Evolutionary conservation across 2,797 vertebrate species (phyloP).

Genomic region (Moxostoma hubbsi): DNA sequence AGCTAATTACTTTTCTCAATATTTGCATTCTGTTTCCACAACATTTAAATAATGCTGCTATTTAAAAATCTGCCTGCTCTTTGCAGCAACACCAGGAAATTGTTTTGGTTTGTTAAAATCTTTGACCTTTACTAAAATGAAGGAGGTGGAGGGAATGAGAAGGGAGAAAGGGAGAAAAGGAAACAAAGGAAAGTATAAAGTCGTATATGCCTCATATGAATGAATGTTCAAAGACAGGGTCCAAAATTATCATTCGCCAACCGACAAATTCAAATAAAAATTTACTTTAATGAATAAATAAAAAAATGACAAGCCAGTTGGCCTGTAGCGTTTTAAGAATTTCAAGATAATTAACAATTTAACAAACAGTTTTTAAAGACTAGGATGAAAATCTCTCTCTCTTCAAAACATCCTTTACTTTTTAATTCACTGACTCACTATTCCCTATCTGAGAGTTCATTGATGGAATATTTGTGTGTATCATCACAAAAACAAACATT

Average conservation of each 20-base stretch:
- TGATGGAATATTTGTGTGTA: background rate
- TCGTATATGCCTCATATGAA: background rate
- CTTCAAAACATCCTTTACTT: too few relatives aligned
- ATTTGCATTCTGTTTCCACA: conserved; percentile 42
- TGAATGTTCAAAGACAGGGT: background rate
- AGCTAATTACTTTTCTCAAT: conserved; percentile 32
- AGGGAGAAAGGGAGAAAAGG: background rate
- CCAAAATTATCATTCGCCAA: background rate
- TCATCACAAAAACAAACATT: conserved; percentile 4
- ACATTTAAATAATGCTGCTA: conserved; percentile 40
- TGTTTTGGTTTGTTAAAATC: conserved; percentile 40
- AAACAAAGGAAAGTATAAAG: background rate
- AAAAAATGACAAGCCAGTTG: background rate
- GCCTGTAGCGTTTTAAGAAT: too few relatives aligned
- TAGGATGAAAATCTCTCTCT: too few relatives aligned
- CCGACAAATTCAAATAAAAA: background rate
- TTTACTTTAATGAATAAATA: background rate
- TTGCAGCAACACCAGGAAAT: conserved; percentile 15
- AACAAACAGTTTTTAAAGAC: too few relatives aligned
- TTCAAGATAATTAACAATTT: too few relatives aligned
- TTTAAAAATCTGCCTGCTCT: conserved; percentile 35
- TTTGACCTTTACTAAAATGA: conserved; percentile 52
- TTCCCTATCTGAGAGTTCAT: too few relatives aligned
- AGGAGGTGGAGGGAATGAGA: background rate
- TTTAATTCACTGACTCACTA: too few relatives aligned